Evolutionary conservation across 1,140 invertebrate species (phyloP).

Genomic region (Pseudomyrmex sp.): DNA sequence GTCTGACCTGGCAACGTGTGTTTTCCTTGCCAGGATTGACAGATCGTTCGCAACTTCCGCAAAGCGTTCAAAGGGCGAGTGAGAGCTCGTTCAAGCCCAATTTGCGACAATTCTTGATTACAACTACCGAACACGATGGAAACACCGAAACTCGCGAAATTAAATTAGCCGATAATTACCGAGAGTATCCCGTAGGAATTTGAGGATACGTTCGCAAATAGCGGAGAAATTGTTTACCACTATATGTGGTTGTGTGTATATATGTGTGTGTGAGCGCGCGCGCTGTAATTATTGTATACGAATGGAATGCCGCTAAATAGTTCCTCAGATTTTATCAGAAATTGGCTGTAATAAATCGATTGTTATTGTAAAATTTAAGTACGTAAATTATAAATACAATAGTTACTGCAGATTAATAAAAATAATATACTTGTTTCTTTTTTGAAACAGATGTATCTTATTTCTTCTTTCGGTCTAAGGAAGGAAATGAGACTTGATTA

Average conservation of each 20-base stretch:
- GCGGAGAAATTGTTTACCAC: neutral
- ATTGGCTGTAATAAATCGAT: neutral
- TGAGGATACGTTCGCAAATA: slow-evolving; percentile 11
- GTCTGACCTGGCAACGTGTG: slow-evolving; percentile 25
- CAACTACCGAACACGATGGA: slow-evolving; percentile 1
- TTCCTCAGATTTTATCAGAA: neutral
- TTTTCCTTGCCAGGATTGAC: slow-evolving; percentile 43
- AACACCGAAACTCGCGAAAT: slow-evolving; percentile 31
- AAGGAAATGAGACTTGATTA: neutral
- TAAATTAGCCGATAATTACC: slow-evolving; percentile 39
- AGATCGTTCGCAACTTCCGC: slow-evolving; percentile 39
- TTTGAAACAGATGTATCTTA: neutral
- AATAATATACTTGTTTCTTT: neutral
- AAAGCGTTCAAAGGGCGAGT: slow-evolving; percentile 27
- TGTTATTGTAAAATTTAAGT: slow-evolving; percentile 8
- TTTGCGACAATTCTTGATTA: slow-evolving; percentile 53
- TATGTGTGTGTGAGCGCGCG: too few species aligned
- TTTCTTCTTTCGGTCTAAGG: neutral
- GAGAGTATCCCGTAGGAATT: slow-evolving; percentile 23
- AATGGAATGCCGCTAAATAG: slow-evolving; percentile 16
- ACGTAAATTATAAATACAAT: neutral
- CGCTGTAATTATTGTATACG: neutral
- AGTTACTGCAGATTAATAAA: neutral
- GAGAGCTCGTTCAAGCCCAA: slow-evolving; percentile 33
- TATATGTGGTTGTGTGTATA: neutral